phyloP scores from a whole-genome alignment of 64 coral and sea anemone genomes.

The Dendrophyllia cribrosa region DNA sequence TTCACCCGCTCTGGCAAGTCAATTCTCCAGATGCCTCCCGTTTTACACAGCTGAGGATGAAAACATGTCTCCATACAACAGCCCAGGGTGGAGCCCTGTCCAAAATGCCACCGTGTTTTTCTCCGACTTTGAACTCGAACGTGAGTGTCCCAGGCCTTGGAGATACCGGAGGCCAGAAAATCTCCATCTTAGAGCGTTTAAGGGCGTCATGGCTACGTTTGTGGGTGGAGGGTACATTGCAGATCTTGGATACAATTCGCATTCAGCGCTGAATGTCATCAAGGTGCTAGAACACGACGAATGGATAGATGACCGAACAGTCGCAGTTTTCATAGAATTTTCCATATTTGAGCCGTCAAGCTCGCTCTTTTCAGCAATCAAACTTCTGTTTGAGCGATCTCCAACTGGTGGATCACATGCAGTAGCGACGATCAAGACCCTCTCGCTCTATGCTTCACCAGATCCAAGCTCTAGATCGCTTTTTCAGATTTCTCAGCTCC shows the following conservation, averaged over 20 bases:
- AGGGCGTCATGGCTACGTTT: constrained; percentile 29
- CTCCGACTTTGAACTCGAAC: constrained; percentile 23
- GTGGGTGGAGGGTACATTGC: constrained; percentile 69
- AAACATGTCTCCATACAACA: constrained; percentile 43
- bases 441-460: constrained; percentile 50
- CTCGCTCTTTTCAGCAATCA: constrained; percentile 55
- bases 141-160: constrained; percentile 64
- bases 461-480: constrained; percentile 46
- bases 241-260: constrained; percentile 63
- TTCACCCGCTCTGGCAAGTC: constrained; percentile 8
- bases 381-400: constrained; percentile 63
- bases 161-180: constrained; percentile 30
- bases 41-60: constrained; percentile 28
- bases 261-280: constrained; percentile 30
- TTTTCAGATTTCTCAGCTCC: constrained; percentile 62
- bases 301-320: constrained; percentile 70
- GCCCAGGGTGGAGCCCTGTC: constrained; percentile 51
- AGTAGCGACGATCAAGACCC: constrained; percentile 6
- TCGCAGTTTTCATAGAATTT: constrained; percentile 58
- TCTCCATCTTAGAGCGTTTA: constrained; percentile 35
- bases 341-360: constrained; percentile 71
- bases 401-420: constrained; percentile 46
- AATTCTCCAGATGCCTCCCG: constrained; percentile 56
- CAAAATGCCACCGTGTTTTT: constrained; percentile 26
- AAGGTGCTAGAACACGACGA: constrained; percentile 28